Evolutionary conservation across 2,888 invertebrate genomes (phyloP), one percentile per base, ranked within the genome.

Genomic region (Tholera decimalis): DNA sequence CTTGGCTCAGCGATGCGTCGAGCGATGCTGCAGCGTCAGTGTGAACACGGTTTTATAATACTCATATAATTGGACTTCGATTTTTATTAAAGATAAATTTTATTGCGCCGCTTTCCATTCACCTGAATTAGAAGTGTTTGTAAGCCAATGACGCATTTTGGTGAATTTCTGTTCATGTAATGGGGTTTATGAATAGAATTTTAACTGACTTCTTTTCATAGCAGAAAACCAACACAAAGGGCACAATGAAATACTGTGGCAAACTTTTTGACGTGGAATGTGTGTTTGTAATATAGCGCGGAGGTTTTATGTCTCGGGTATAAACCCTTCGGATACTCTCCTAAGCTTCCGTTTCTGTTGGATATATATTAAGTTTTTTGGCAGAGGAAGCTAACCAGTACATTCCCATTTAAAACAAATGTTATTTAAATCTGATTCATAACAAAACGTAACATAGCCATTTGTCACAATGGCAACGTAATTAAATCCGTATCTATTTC

Each of bases 11-110:
- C 54, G 62, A 22, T 60, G 63, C 56, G 35, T 55, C 44, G 44
- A 62, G 54, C 54, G 62, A 22, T 60, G 63, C 56, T 30, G 51
- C 44, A 41, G 30, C 39, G 26, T 67, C 56, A 65, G 43, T 71
- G 22, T 47, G 50, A 69, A 66, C 54, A 57, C 55, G 58, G 56
- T 46, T 76, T 67, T 76, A 61, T 70, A 81, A 80, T 70, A 75
- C 64, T 56, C 28, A 47, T 18, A 62, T 77, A 77, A 79, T 77
- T 73, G 62, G 58, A 65, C 54, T 51, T 61, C 53, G 63, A 63
- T 77, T 73, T 76, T 79, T 77, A 76, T 72, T 62, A 50, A 35
- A 64, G 60, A 67, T 65, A 65, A 54, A 62, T 53, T 65, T 77
- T 60, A 61, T 49, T 58, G 30, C 28, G 28, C 22, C 24, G 41